Base-by-base conservation (phyloP, 1,140 invertebrate genomes). In the Cyphomyrmex costatus region DNA sequence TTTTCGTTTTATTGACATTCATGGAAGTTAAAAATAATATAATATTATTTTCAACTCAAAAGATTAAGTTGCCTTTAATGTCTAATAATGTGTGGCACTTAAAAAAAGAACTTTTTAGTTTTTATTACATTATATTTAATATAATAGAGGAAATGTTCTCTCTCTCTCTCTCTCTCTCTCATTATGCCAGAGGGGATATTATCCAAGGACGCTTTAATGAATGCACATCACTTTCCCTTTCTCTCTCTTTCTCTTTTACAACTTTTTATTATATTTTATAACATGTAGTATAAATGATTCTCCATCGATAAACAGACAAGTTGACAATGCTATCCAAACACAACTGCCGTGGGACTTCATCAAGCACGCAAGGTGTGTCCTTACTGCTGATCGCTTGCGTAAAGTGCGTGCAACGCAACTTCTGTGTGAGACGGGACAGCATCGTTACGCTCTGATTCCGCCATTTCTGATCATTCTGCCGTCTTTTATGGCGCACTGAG, bases 361-460 rank as follows among this genome's bases (percentile, higher is more conserved):
- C n/a, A 49, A 30, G 24, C 56, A 74, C 68, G 79, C 53, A 56
- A 73, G 68, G 68, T 83, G 79, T 83, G 79, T 83, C 53, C 79
- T 83, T 83, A 83, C 68, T 53, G 19, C 19, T 14, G 42, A 42
- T 49, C 79, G 36, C 68, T 83, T 83, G 68, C 68, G 68, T 83
- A 74, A 83, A 83, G 27, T 83, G 79, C 79, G 79, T 83, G 79
- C 79, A 68, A 74, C 79, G 66, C 79, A 82, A 73, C 70, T 49
- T 16, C 12, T 58, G 36, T n/a, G 68, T 61, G 36, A 83, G 79
- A 83, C 79, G 63, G 46, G 63, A 78, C 73, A 80, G 65, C 85
- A 53, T 58, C 21, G 85, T 86, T 66, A 86, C 85, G 85, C 85
- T 86, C 85, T 86, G 65, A 70, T 86, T 86, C 65, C 49, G 12